Evolutionary conservation across 1,140 invertebrate genomes (phyloP).

Genomic region (Pygmarrhopalites habei): DNA sequence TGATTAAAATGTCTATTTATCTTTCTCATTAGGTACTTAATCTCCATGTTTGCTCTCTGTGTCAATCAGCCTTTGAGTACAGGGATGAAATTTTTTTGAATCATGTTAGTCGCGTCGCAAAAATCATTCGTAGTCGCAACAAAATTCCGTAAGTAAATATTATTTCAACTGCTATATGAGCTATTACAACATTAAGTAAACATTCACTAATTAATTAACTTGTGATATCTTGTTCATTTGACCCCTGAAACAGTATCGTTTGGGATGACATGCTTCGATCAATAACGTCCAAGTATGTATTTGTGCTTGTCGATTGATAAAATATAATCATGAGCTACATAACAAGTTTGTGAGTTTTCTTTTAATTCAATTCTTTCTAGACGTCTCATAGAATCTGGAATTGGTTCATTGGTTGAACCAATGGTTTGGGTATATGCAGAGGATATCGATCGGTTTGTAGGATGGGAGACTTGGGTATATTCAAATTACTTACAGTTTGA

Average conservation of each 20-base stretch:
- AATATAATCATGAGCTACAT: neutral
- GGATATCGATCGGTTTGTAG: conserved; percentile 54
- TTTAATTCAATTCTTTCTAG: conserved; percentile 21
- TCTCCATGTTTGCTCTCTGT: conserved; percentile 69
- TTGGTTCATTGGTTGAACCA: conserved; percentile 69
- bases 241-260: too few species aligned
- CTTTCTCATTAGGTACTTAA: too few species aligned
- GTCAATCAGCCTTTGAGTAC: conserved; percentile 48
- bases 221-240: too few species aligned
- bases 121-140: conserved; percentile 45
- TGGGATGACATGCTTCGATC: conserved; percentile 93
- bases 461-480: conserved; percentile 60
- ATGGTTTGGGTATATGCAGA: conserved; percentile 77
- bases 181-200: too few species aligned
- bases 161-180: too few species aligned
- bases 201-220: too few species aligned
- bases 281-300: conserved; percentile 45
- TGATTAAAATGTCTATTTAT: too few species aligned
- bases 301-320: neutral
- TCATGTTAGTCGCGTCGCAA: conserved; percentile 54
- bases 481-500: too few species aligned
- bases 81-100: conserved; percentile 58
- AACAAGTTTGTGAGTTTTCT: neutral
- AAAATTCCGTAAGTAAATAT: too few species aligned
- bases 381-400: conserved; percentile 53